phyloP scores from a whole-genome alignment of 2,113 vertebrate species.

The Forbesichthys agassizii region DNA sequence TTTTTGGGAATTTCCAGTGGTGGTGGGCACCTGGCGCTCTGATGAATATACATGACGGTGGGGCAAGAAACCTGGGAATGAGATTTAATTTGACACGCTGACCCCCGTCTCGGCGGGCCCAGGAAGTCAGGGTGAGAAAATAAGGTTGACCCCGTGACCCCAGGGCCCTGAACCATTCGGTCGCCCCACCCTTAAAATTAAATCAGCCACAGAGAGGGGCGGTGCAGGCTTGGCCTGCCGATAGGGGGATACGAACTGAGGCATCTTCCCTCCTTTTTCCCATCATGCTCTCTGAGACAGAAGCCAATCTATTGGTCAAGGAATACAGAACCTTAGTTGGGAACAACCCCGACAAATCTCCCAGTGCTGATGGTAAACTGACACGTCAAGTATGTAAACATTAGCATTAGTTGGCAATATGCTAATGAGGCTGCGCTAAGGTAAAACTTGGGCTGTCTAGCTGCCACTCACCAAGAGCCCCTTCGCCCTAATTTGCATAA shows the following conservation, averaged over 20 bases:
- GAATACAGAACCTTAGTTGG: conserved; percentile 19
- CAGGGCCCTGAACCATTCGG: conserved; percentile 71
- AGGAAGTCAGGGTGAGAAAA: conserved; percentile 78
- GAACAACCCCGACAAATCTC: conserved; percentile 14
- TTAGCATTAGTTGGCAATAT: conserved; percentile 74
- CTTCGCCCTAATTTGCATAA: conserved; percentile 71
- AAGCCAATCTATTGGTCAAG: conserved; percentile 35
- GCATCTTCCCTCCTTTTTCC: conserved; percentile 43
- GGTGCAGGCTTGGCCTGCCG: conserved; percentile 23
- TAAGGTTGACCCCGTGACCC: conserved; percentile 80
- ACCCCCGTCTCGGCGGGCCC: conserved; percentile 76
- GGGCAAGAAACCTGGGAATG: conserved; percentile 73
- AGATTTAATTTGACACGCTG: conserved; percentile 83
- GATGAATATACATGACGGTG: conserved; percentile 83
- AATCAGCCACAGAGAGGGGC: conserved; percentile 72
- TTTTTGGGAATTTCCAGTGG: conserved; percentile 80
- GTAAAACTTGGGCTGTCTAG: conserved; percentile 59
- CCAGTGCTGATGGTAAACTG: conserved; percentile 54
- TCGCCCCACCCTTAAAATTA: conserved; percentile 80
- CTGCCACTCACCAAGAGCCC: conserved; percentile 65
- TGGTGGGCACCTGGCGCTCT: conserved; percentile 71
- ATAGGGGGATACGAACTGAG: conserved; percentile 39
- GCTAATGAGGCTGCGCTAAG: conserved; percentile 67
- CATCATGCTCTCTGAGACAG: conserved; percentile 48
- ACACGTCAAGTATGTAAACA: conserved; percentile 71